A percentile compares a stretch with the other conserved stretches of the same genome.
phyloP scores from a whole-genome alignment of 2,888 invertebrate genomes.

The Ischnura elegans region DNA sequence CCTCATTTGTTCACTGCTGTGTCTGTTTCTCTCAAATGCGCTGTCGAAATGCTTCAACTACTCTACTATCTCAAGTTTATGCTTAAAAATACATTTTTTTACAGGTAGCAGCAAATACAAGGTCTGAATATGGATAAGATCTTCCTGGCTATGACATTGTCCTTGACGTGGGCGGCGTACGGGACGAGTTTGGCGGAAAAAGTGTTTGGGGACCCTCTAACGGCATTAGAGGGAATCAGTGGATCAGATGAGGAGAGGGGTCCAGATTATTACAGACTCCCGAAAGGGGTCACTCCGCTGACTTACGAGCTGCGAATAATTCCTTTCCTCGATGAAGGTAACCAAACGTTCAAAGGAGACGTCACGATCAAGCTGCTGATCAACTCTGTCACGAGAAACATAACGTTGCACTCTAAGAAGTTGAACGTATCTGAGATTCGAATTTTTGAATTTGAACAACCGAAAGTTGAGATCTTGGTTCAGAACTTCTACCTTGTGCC shows the following conservation, averaged over 20 bases:
- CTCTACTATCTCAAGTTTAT: no score
- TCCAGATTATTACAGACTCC: background rate
- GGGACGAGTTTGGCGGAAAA: background rate
- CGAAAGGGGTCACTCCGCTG: background rate
- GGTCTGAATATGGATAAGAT: background rate
- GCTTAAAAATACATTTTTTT: no score
- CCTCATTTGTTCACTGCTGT: no score
- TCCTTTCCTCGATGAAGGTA: background rate
- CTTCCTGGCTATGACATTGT: background rate
- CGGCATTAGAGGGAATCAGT: background rate
- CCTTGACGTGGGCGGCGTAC: background rate
- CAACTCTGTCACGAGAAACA: background rate
- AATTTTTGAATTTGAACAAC: background rate
- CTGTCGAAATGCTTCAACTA: no score
- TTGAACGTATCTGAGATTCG: background rate
- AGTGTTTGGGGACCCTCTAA: background rate
- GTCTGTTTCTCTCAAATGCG: no score
- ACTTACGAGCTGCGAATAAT: background rate
- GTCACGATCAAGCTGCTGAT: background rate
- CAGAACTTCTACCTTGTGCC: background rate
- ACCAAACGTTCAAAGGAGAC: background rate
- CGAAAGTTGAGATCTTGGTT: background rate
- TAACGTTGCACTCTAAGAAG: background rate
- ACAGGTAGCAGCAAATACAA: background rate
- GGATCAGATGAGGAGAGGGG: background rate